Percentiles rank a stretch among this genome's conserved stretches.
Conservation (phyloP, 2,113 vertebrate species). For the Ursus arctos region DNA sequence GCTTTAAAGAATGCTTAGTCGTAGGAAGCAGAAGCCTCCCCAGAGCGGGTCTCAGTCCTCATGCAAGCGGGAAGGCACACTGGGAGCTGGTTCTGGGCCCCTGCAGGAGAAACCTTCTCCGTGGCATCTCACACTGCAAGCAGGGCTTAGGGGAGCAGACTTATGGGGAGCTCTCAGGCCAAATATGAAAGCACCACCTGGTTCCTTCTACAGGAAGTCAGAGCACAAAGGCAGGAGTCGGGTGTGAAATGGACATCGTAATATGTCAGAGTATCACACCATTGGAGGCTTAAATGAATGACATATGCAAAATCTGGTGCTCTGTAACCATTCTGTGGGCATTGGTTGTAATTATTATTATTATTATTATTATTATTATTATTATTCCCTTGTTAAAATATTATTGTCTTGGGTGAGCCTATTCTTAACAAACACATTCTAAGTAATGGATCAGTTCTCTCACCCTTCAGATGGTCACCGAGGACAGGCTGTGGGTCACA, state of each 20-base stretch:
- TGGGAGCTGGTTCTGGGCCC: background rate
- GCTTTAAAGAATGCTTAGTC: background rate
- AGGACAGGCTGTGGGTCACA: accelerated
- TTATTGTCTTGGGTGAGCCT: background rate
- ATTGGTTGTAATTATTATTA: no score
- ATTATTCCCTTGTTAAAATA: background rate
- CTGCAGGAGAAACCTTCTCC: background rate
- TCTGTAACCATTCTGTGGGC: background rate
- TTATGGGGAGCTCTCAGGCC: background rate
- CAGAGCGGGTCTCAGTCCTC: accelerated
- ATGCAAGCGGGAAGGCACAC: background rate
- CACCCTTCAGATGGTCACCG: accelerated
- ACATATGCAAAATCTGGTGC: background rate
- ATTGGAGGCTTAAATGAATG: background rate
- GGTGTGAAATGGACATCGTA: background rate
- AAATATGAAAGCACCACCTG: accelerated
- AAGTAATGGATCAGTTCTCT: background rate
- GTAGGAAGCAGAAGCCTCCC: background rate
- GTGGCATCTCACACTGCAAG: accelerated
- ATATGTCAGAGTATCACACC: accelerated
- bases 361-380: background rate
- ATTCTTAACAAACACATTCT: background rate
- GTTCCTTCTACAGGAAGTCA: background rate
- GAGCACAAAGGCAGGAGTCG: background rate
- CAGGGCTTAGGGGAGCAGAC: background rate